Evolutionary conservation across 1,140 invertebrate species (phyloP).

Genomic region (Brachionus rotundiformis): DNA sequence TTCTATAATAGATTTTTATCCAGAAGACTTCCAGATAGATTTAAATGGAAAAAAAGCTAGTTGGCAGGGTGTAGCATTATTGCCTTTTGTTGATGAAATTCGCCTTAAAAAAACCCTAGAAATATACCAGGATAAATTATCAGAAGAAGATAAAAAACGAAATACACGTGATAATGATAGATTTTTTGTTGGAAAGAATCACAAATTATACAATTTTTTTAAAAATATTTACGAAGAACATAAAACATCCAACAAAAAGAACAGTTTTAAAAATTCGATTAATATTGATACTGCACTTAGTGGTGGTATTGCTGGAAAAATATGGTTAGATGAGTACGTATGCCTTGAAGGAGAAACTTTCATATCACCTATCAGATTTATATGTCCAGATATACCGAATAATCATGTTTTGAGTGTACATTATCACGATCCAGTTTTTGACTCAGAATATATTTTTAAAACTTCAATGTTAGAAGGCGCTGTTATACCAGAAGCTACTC

Average conservation of each 20-base stretch:
- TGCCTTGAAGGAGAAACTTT: background rate
- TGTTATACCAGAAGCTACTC: slow-evolving; percentile 12
- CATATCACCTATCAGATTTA: background rate
- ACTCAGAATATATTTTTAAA: slow-evolving; percentile 40
- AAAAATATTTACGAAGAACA: background rate
- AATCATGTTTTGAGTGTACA: slow-evolving; percentile 47
- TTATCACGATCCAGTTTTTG: slow-evolving; percentile 41
- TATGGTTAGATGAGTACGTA: slow-evolving; percentile 40
- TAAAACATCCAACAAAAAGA: background rate
- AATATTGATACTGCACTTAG: slow-evolving; percentile 1
- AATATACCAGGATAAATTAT: slow-evolving; percentile 76
- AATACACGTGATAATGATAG: slow-evolving; percentile 75
- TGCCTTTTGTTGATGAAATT: slow-evolving; percentile 95
- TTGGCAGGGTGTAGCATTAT: slow-evolving; percentile 95
- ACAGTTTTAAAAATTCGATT: slow-evolving; percentile 13
- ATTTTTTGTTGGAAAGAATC: slow-evolving; percentile 70
- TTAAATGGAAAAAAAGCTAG: slow-evolving; percentile 99
- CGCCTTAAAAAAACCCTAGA: slow-evolving; percentile 82
- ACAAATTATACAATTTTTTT: slow-evolving; percentile 27
- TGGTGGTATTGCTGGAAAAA: slow-evolving; percentile 37
- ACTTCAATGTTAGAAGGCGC: background rate
- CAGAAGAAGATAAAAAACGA: slow-evolving; percentile 73
- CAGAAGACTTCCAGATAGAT: slow-evolving; percentile 86
- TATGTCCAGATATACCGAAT: slow-evolving; percentile 8
- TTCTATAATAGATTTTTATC: slow-evolving; percentile 97